phyloP scores from a whole-genome alignment of 2,113 vertebrate species.

The Ranitomeya imitator region DNA sequence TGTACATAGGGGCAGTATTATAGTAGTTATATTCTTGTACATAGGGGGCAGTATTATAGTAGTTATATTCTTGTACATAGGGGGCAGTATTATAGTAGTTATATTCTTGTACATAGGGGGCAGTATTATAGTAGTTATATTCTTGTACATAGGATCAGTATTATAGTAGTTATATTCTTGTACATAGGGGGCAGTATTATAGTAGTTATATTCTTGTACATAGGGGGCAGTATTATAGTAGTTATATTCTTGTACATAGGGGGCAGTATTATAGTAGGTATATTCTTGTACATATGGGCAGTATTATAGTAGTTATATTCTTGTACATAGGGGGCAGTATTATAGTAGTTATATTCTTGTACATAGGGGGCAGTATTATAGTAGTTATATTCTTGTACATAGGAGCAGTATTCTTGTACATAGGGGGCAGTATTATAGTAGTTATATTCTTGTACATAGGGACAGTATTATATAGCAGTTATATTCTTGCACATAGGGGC shows the following conservation, averaged over 20 bases:
- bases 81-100: conserved; percentile 13
- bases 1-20: not conserved
- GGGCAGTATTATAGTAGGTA: not conserved
- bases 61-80: not conserved
- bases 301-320: conserved; percentile 17
- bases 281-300: not conserved
- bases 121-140: conserved; percentile 21
- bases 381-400: conserved; percentile 5
- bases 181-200: not conserved
- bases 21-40: conserved; percentile 20
- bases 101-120: not conserved
- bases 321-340: not conserved
- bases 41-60: conserved; percentile 10
- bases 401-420: not conserved
- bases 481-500: not conserved
- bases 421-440: conserved; percentile 6
- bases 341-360: not conserved
- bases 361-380: not conserved
- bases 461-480: not conserved
- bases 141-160: conserved; percentile 7
- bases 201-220: conserved; percentile 3
- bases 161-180: conserved; percentile 16
- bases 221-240: conserved; percentile 3
- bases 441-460: not conserved
- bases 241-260: not conserved